Conservation (phyloP, 2,888 invertebrate genomes). For the Apotomis turbidana region DNA sequence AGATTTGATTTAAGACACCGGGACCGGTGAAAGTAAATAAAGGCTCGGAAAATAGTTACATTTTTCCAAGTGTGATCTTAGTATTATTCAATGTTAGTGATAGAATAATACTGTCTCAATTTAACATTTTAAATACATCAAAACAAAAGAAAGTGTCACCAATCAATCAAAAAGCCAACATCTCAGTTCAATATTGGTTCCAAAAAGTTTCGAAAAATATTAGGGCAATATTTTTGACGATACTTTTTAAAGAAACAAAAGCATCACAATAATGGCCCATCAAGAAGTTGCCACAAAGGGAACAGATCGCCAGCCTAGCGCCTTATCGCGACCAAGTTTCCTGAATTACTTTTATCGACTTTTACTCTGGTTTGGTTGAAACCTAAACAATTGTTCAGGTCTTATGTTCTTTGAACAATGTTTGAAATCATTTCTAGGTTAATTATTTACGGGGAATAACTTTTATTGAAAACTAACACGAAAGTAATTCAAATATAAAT, state of each 20-base stretch:
- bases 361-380: constrained; percentile 66
- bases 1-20: too few species aligned
- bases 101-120: too few species aligned
- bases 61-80: too few species aligned
- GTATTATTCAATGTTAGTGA: too few species aligned
- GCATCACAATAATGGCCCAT: constrained; percentile 63
- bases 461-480: too few species aligned
- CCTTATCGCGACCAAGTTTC: constrained; percentile 68
- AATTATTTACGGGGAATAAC: background rate
- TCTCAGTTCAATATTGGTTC: constrained; percentile 27
- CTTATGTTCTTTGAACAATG: constrained; percentile 6
- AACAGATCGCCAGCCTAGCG: constrained; percentile 59
- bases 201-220: constrained; percentile 55
- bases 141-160: constrained; percentile 10
- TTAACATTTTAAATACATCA: background rate
- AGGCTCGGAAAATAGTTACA: too few species aligned
- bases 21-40: too few species aligned
- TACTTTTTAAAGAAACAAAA: constrained; percentile 68
- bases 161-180: constrained; percentile 30
- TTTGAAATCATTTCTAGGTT: background rate
- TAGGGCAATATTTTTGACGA: constrained; percentile 67
- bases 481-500: too few species aligned
- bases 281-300: constrained; percentile 59
- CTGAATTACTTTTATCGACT: constrained; percentile 70
- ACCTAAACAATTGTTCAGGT: constrained; percentile 46